These are phyloP conservation scores for Physeter macrocephalus DNA, from an alignment of 2,113 vertebrate genomes.

Conservation along the genomic window DNA sequence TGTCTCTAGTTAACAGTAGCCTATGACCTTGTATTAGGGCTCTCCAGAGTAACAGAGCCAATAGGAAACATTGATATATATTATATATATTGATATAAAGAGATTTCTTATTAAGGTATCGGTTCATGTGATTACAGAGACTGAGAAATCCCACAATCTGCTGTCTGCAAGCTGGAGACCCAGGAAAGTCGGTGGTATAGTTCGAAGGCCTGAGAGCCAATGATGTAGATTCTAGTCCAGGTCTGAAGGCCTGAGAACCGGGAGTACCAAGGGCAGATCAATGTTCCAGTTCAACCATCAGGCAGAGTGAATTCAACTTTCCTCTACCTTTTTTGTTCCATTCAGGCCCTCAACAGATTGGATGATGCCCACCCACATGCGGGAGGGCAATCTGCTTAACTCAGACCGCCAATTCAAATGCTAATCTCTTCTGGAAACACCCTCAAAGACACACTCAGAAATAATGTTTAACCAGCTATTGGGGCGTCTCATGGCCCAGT, in stretches of 20 bases:
- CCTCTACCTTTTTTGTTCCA: too few relatives aligned
- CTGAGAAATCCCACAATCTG: not conserved
- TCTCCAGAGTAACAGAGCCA: not conserved
- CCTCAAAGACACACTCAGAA: too few relatives aligned
- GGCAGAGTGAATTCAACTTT: too few relatives aligned
- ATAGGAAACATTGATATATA: not conserved
- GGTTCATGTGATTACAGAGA: not conserved
- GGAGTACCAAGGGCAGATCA: not conserved
- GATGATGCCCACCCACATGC: too few relatives aligned
- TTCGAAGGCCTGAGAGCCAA: not conserved
- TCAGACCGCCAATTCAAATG: too few relatives aligned
- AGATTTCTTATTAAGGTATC: not conserved
- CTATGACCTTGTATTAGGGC: not conserved
- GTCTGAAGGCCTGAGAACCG: not conserved
- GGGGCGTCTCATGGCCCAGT: too few relatives aligned
- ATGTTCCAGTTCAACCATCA: too few relatives aligned
- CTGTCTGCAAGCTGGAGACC: not conserved
- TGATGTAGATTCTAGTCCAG: not conserved
- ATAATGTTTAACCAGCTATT: too few relatives aligned
- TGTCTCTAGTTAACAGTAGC: not conserved
- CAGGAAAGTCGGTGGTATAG: not conserved
- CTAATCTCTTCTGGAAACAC: too few relatives aligned
- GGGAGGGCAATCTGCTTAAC: too few relatives aligned
- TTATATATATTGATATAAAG: too few relatives aligned
- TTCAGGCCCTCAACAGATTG: too few relatives aligned